A percentile compares a stretch with the other conserved stretches of the same genome.
phyloP scores from a whole-genome alignment of 1,140 invertebrate genomes.

The Lordiphosa mommai region DNA sequence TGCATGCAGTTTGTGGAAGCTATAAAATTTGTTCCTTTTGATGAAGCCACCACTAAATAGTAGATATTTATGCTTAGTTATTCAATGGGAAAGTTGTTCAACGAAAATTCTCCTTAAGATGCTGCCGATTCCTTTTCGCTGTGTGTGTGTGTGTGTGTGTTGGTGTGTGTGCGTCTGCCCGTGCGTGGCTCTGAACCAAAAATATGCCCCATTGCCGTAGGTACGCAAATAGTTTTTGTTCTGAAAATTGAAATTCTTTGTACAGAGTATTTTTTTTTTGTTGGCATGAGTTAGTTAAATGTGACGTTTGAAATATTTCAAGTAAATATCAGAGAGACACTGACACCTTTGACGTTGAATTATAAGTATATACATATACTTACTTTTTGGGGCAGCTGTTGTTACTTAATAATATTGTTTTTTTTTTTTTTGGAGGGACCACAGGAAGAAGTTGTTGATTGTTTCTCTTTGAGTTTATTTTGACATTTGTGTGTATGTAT shows the following conservation, averaged over 20 bases:
- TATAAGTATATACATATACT: background rate
- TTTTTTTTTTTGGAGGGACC: background rate
- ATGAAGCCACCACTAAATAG: background rate
- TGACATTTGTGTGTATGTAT: too few relatives aligned
- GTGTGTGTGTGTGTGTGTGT: background rate
- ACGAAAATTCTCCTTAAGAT: constrained; percentile 1
- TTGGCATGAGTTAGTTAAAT: constrained; percentile 48
- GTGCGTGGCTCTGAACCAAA: constrained; percentile 1
- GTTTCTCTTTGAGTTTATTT: too few relatives aligned
- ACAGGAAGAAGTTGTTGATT: too few relatives aligned
- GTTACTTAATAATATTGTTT: constrained; percentile 40
- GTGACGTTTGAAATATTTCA: constrained; percentile 47
- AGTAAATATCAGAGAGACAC: constrained; percentile 30
- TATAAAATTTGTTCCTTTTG: too few relatives aligned
- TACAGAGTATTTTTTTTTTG: constrained; percentile 19
- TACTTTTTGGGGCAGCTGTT: constrained; percentile 18
- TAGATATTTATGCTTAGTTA: background rate
- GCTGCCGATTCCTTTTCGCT: background rate
- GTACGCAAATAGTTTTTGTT: constrained; percentile 67
- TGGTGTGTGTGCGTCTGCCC: background rate
- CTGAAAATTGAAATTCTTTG: constrained; percentile 54
- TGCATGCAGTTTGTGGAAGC: too few relatives aligned
- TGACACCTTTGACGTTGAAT: constrained; percentile 10
- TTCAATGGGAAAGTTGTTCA: background rate
- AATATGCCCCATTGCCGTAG: constrained; percentile 53